Evolutionary conservation across 2,113 vertebrate species (phyloP), one percentile per base, ranked within the genome.

Genomic region (Sus scrofa): DNA sequence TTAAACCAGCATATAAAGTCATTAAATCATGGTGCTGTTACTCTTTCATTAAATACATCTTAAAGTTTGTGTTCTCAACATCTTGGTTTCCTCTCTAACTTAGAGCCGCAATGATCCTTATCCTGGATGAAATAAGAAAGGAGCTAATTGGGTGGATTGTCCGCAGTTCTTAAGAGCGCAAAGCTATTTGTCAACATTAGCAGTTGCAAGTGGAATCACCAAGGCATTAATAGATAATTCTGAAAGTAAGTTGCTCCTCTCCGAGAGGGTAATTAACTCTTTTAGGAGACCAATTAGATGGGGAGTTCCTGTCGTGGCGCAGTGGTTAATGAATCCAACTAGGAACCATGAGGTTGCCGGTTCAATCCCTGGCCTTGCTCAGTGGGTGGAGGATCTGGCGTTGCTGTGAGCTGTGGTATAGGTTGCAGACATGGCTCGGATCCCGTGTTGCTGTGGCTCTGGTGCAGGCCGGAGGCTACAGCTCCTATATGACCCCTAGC

Each of bases 91-190:
- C 15, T 50, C 52, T 70, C 37, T 65, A 52, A 92, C 54, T 86
- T 62, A 70, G 22, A n/a, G 81, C 15, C 89, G 34, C 34, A 60
- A 63, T 50, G 37, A 73, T 65, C 67, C 50, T 93, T 60, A n/a
- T 15, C 65, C 44, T 67, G 18, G 39, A 68, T 84, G 52, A 91
- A 96, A 60, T 54, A 79, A 88, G 39, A 79, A 62, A 95, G n/a
- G n/a, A 96, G 63, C 52, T n/a, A 77, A 73, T 13, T 63, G 73
- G 62, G 19, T 54, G 56, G 50, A 56, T n/a, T 74, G 18, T 56
- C 63, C 73, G 54, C 56, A 44, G 32, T 78, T 88, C 65, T 85
- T 86, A 70, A 81, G 65, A 78, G 26, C 8, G 10, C 22, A 78
- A 87, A 27, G 18, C 24, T 44, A 22, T 70, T 84, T 74, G 63